Base-by-base conservation (phyloP, 1,140 invertebrate genomes). In the Saccostrea glomerata region DNA sequence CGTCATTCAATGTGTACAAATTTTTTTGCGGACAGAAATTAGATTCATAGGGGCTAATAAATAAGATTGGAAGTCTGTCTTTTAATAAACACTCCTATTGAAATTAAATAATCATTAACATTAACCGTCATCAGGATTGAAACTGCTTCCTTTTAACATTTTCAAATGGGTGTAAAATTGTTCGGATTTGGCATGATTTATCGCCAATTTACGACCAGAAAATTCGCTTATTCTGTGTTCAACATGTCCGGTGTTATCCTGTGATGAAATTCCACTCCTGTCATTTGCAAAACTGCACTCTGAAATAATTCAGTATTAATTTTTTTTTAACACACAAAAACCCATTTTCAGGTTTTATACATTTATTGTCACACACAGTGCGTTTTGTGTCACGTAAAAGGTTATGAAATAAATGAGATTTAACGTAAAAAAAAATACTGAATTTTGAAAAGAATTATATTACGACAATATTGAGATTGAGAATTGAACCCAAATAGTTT, bases 91-190 rank as follows among this genome's bases (percentile, higher is more conserved):
- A 77, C 36, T 77, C 70, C 70, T 77, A 77, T 30, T 30, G 25
- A 30, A 77, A 77, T 77, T 77, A 77, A 77, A 77, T 36, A 25
- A 77, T 77, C 70, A 77, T 77, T 77, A 77, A 25, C 70, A n/a
- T 77, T 77, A 77, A 77, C 30, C 30, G 70, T 77, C 70, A 77
- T 77, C 70, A 77, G 7, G 70, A 30, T 25, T 15, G 70, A 36
- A 77, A 15, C 30, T 12, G 23, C 70, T 77, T 77, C 70, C 70
- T 77, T 77, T 77, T 77, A 77, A 77, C 70, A 77, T 77, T 77
- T 77, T 77, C 70, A 77, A 47, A 77, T 77, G 70, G 70, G 70
- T 77, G 70, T 77, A 77, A 77, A 77, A 77, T 77, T 36, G 70
- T 25, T 36, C 25, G 23, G 30, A 23, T 77, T 77, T 77, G 70